Evolutionary conservation across 2,797 vertebrate genomes (phyloP), one percentile per base, ranked within the genome.

Genomic region (Xerus rutilus): DNA sequence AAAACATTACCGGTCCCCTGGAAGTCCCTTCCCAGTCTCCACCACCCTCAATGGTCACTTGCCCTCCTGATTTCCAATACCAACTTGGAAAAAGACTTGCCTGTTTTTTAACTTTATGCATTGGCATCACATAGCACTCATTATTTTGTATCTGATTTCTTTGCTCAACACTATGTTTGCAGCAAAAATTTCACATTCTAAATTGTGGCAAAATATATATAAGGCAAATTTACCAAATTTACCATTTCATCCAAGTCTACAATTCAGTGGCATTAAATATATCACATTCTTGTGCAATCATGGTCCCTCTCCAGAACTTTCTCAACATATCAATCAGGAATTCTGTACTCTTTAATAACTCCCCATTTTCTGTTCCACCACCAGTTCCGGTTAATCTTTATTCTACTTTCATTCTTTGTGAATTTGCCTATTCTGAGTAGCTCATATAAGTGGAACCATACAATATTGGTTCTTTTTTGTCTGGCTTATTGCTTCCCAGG

Each of bases 221-320:
- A 74, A 39, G 12, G 47, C n/a, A 62, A 96, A 93, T 59, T 78
- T 86, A 91, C 7, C n/a, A 62, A 96, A 93, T 59, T 78, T 86
- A 91, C 7, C 20, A 78, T 35, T 89, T 76, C 83, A 54, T 45
- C 11, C 15, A 88, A 64, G 32, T 30, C 14, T 64, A 15, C 25
- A 78, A 12, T 78, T 77, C 54, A 30, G 39, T 49, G 35, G 13
- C 67, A 39, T 79, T 64, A 64, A 92, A 32, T 57, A 32, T 10
- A 35, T 54, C 47, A 74, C 23, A 45, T 2, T 59, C 1, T 43
- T 43, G 14, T n/a, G 32, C 14, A 64, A 21, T 13, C 14, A 20
- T 52, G 10, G 18, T 3, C 17, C n/a, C 7, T 72, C 30, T 67
- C 77, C 32, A 49, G 43, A 39, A 84, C 45, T 39, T 73, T 54